phyloP scores from a whole-genome alignment of 2,113 vertebrate genomes.

The Lota lota region DNA sequence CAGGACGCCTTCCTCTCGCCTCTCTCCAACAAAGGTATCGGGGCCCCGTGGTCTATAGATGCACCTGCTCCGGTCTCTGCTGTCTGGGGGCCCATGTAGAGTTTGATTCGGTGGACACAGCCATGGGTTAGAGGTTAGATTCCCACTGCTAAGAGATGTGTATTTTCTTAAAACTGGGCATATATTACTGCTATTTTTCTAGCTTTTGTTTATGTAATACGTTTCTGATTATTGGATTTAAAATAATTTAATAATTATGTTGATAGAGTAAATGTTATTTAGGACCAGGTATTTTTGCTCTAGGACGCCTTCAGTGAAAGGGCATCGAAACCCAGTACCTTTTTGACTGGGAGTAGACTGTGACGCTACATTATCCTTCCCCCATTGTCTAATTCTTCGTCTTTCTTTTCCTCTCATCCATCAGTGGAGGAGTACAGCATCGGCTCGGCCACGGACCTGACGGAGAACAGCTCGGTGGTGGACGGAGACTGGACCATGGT shows the following conservation, averaged over 20 bases:
- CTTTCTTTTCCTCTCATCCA: not conserved
- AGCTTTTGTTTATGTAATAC: not conserved
- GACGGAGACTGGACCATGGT: constrained; percentile 98
- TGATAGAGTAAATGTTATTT: no score
- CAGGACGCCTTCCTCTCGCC: constrained; percentile 95
- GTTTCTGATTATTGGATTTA: not conserved
- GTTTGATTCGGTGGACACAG: no score
- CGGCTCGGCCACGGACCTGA: constrained; percentile 95
- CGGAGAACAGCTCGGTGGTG: constrained; percentile 95
- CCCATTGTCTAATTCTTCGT: not conserved
- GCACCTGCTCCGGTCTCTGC: no score
- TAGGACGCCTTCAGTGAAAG: constrained; percentile 60
- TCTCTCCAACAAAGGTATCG: constrained; percentile 88
- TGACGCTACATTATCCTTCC: no score
- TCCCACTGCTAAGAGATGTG: not conserved
- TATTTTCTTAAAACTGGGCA: no score
- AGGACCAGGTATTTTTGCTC: no score
- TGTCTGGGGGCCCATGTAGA: no score
- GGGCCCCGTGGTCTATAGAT: not conserved
- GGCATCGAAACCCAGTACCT: constrained; percentile 62
- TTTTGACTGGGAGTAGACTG: not conserved
- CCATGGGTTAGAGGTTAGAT: no score
- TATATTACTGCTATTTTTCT: not conserved
- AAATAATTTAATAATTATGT: not conserved
- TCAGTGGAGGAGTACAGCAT: constrained; percentile 95